phyloP scores from a whole-genome alignment of 1,140 invertebrate species.

The Euglossa dilemma region DNA sequence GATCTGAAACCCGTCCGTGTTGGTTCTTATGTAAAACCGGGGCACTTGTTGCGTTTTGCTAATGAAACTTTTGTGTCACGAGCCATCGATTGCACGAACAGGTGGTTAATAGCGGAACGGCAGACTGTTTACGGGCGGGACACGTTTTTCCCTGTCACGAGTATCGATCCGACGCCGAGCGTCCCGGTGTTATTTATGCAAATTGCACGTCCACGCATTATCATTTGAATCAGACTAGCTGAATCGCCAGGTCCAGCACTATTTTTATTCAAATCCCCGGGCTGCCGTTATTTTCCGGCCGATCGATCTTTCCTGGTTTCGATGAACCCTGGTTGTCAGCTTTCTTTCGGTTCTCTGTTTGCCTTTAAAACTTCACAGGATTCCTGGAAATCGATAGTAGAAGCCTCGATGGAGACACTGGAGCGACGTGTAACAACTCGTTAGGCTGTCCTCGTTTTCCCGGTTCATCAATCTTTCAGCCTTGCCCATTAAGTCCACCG shows the following conservation, averaged over 20 bases:
- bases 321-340: too few species aligned
- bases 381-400: not conserved
- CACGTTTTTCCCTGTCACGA: not conserved
- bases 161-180: conserved; percentile 1
- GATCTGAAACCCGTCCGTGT: too few species aligned
- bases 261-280: conserved; percentile 1
- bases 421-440: conserved; percentile 17
- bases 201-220: conserved; percentile 11
- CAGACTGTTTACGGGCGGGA: conserved; percentile 4
- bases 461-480: conserved; percentile 35
- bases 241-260: too few species aligned
- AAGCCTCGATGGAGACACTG: conserved; percentile 9
- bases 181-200: not conserved
- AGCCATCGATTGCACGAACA: conserved; percentile 45
- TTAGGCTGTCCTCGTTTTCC: conserved; percentile 11
- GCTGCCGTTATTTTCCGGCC: not conserved
- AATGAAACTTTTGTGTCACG: conserved; percentile 47
- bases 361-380: not conserved
- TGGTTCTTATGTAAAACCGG: conserved; percentile 43
- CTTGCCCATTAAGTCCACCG: not conserved
- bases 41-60: conserved; percentile 45
- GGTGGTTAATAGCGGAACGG: conserved; percentile 37
- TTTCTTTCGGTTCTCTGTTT: not conserved
- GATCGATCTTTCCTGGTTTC: too few species aligned
- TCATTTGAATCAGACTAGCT: not conserved